phyloP scores from a whole-genome alignment of 2,888 invertebrate genomes.

The Quadriops clusia region DNA sequence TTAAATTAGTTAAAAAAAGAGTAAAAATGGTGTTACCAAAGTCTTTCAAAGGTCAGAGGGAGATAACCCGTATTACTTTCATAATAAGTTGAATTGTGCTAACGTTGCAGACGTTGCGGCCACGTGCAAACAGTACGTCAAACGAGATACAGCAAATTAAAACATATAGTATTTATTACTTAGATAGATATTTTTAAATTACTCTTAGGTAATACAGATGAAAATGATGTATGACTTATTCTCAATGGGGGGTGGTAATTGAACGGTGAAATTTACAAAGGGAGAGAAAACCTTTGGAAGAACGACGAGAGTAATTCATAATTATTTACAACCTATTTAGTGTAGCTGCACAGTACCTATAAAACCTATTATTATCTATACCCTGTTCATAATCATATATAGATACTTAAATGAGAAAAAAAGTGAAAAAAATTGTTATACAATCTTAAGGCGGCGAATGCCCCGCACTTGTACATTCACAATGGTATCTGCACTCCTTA shows the following conservation, averaged over 20 bases:
- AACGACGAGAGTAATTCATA: conserved; percentile 13
- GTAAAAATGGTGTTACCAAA: too few species aligned
- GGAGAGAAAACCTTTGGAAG: neutral
- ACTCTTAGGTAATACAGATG: conserved; percentile 11
- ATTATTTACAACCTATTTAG: conserved; percentile 13
- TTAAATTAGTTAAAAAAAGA: too few species aligned
- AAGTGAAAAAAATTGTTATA: conserved; percentile 20
- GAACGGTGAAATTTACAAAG: conserved; percentile 1
- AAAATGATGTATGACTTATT: conserved; percentile 13
- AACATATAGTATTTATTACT: conserved; percentile 19
- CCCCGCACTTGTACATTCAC: conserved; percentile 15
- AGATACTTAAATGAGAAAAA: too few species aligned
- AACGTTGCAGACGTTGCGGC: too few species aligned
- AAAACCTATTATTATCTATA: conserved; percentile 20
- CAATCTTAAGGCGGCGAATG: too few species aligned
- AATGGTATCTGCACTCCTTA: conserved; percentile 21
- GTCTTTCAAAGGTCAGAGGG: too few species aligned
- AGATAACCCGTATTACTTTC: too few species aligned
- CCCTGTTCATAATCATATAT: conserved; percentile 18
- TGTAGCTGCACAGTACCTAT: conserved; percentile 24
- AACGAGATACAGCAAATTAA: conserved; percentile 19
- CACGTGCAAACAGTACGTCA: too few species aligned
- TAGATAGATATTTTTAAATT: conserved; percentile 18
- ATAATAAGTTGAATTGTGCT: too few species aligned
- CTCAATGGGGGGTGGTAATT: conserved; percentile 4